A percentile compares a stretch with the other conserved stretches of the same genome.
phyloP scores from a whole-genome alignment of 2,113 vertebrate genomes.

The Corvus hawaiiensis region DNA sequence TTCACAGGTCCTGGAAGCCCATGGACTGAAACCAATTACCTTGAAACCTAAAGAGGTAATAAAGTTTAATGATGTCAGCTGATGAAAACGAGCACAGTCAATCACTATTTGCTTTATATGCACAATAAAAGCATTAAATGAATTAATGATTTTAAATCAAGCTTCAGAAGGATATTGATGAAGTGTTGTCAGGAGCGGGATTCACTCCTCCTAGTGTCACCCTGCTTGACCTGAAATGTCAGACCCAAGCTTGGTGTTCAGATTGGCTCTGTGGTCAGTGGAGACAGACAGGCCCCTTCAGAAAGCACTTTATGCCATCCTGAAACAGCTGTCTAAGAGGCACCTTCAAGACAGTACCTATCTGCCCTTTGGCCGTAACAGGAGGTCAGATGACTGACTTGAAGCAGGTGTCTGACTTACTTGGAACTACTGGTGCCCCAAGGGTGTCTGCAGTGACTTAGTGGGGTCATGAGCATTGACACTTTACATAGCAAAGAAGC shows the following conservation, averaged over 20 bases:
- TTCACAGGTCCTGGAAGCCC: slow-evolving; percentile 90
- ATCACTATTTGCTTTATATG: neutral
- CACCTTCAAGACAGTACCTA: neutral
- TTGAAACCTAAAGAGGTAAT: slow-evolving; percentile 96
- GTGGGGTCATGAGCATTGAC: neutral
- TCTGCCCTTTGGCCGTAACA: neutral
- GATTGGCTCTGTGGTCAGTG: neutral
- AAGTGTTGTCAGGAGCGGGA: neutral
- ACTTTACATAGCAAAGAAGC: neutral
- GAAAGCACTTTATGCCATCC: neutral
- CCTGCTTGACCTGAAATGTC: neutral
- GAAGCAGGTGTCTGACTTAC: neutral
- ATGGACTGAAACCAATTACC: slow-evolving; percentile 90
- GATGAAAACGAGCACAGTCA: neutral
- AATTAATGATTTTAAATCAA: neutral
- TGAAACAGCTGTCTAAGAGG: neutral
- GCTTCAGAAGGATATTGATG: neutral
- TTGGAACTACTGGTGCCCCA: neutral
- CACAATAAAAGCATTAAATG: neutral
- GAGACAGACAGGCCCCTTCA: neutral
- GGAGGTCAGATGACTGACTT: neutral
- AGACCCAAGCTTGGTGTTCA: neutral
- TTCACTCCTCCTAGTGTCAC: neutral
- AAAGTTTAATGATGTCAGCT: neutral
- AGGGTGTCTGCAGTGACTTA: neutral